Evolutionary conservation across 2,113 vertebrate genomes (phyloP), one percentile per base, ranked within the genome.

Genomic region (Nesogale talazaci): DNA sequence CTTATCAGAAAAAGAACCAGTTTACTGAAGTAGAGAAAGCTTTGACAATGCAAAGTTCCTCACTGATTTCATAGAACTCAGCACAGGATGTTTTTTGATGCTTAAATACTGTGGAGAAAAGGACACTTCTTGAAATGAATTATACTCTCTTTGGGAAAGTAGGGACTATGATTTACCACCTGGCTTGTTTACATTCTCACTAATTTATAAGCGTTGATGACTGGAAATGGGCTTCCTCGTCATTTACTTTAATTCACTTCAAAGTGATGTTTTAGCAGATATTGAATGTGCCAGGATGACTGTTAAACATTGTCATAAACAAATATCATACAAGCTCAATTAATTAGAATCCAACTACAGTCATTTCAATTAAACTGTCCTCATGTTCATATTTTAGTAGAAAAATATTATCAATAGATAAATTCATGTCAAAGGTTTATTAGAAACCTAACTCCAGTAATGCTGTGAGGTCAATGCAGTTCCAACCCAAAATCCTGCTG

Each of bases 281-380:
- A 86, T 90, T 92, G 85, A 91, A 95, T 91, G 42, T 77, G 16
- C 23, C 74, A 94, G 22, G 11, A 40, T 80, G 77, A 93, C 59
- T 74, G 36, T 85, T 93, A 89, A n/a, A n/a, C 3, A 91, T 77
- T 84, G 81, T 75, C 74, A 88, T 90, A 78, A 86, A 88, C 59
- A 93, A 94, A 93, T 72, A 87, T 15, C 36, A 91, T 82, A 89
- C 93, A 93, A 82, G 94, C 12, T 65, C 78, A 96, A 91, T 91
- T 93, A 92, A 89, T 81, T 93, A 16, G 78, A 95, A 80, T 77
- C 31, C 74, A 91, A 83, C 27, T 88, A 87, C 80, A 93, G 65
- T 38, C 20, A 17, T 65, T 91, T 80, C 34, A 83, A 83, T 84
- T 92, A 94, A 89, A 57, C 36, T 77, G n/a, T 69, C 86, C 82